Evolutionary conservation across 1,140 invertebrate species (phyloP).

Genomic region (Drosophila dunni): DNA sequence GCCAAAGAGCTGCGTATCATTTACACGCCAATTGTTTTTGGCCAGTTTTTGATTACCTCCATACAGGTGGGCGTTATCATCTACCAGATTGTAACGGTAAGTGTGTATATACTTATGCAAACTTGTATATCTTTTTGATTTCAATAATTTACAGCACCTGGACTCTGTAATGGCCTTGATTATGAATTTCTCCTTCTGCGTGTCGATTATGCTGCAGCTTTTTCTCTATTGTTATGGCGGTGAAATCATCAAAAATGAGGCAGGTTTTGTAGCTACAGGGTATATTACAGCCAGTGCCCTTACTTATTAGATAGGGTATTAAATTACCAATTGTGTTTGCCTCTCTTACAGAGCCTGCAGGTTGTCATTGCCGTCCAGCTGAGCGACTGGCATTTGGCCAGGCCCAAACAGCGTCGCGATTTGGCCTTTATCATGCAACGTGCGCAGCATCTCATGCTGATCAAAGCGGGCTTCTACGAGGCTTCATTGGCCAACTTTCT

Average conservation of each 20-base stretch:
- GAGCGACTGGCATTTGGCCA: constrained; percentile 64
- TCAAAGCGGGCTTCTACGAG: constrained; percentile 79
- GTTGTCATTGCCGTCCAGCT: constrained; percentile 66
- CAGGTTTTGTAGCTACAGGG: not conserved
- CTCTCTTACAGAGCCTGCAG: constrained; percentile 56
- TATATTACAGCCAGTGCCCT: too few species aligned
- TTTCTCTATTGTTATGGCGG: constrained; percentile 81
- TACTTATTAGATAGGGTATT: too few species aligned
- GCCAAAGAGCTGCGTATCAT: constrained; percentile 51
- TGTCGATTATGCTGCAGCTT: constrained; percentile 74
- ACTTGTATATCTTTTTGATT: not conserved
- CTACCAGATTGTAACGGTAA: constrained; percentile 75
- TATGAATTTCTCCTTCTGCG: constrained; percentile 64
- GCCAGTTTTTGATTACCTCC: constrained; percentile 77
- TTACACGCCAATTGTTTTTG: constrained; percentile 74
- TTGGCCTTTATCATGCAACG: constrained; percentile 68
- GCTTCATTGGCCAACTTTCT: constrained; percentile 77
- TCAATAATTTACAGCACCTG: constrained; percentile 57
- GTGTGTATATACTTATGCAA: not conserved
- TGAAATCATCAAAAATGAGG: constrained; percentile 78
- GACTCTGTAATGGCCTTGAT: constrained; percentile 62
- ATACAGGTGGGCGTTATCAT: constrained; percentile 79
- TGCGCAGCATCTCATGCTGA: constrained; percentile 63
- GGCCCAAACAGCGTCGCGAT: constrained; percentile 52
- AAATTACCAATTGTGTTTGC: not conserved